Base-by-base conservation (phyloP, 2,888 invertebrate genomes). In the Ormyrus pomaceus region DNA sequence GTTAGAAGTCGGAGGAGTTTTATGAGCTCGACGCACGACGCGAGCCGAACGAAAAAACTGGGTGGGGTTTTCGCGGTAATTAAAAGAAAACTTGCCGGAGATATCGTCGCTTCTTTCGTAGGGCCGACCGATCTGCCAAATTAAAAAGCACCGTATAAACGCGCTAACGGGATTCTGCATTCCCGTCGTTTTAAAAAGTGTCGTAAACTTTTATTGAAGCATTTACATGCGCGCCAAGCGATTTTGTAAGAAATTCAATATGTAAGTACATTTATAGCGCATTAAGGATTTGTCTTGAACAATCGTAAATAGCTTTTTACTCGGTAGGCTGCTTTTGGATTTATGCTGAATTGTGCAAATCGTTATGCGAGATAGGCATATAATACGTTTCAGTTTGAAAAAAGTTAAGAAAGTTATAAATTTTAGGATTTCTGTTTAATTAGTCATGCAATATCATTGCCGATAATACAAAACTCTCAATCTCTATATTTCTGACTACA, bases 1-100 rank as follows among this genome's bases (percentile, higher is more conserved):
- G 61, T 64, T 77, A 6, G 65, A 65, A 71, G 71, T 53, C 59
- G 66, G 53, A 5, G 50, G 68, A 68, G 72, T 78, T 58, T 78
- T 71, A 78, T 61, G 79, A 79, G 73, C 46, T 53, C 19, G 48
- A 34, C 19, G 13, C 56, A 10, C 8, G 53, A 19, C 19, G n/a
- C 19, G n/a, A 34, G 11, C 58, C 34, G 34, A 34, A 34, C 34
- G 56, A 13, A 71, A 62, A 34, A 70, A 58, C 6, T 13, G 5
- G 5, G 7, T 4, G 53, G 56, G 9, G 10, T 77, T 73, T 72
- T 70, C 50, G 51, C 50, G 56, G 48, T 61, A 68, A 68, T 78
- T 78, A 59, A 66, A 77, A 34, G 34, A 34, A 66, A 65, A 45
- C 46, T 55, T 13, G 34, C 34, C 11, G 13, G 9, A 4, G 58